A percentile compares a stretch with the other conserved stretches of the same genome.
phyloP scores from a whole-genome alignment of 2,113 vertebrate species.

The Monarcha castaneiventris region DNA sequence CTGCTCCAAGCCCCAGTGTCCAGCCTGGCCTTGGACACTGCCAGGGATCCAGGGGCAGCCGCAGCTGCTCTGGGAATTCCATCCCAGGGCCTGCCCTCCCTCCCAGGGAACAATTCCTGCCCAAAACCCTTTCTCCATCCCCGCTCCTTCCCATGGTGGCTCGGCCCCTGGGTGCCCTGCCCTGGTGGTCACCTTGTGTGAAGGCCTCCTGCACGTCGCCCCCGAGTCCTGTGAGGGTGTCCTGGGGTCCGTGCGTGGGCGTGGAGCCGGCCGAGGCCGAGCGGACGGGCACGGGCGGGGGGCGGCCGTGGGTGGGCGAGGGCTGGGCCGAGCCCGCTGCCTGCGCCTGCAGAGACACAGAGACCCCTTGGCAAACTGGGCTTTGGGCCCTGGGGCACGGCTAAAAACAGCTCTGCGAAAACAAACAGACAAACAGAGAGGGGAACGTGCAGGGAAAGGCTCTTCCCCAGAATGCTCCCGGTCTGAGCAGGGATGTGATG shows the following conservation, averaged over 20 bases:
- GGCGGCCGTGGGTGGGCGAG: constrained; percentile 86
- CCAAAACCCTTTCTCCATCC: fast-evolving
- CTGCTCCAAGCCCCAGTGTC: neutral
- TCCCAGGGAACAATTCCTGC: neutral
- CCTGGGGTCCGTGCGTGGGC: constrained; percentile 86
- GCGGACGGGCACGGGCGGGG: constrained; percentile 89
- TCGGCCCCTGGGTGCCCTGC: neutral
- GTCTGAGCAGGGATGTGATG: neutral
- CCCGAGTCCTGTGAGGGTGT: constrained; percentile 81
- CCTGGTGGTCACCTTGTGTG: constrained; percentile 79
- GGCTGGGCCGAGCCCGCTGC: constrained; percentile 86
- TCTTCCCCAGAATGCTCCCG: neutral
- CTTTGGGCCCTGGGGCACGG: neutral
- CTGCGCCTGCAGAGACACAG: constrained; percentile 76
- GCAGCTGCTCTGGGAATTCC: neutral
- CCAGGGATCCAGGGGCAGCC: no score
- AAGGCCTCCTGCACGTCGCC: constrained; percentile 90
- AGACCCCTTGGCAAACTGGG: neutral
- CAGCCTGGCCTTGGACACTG: no score
- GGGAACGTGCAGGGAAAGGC: neutral
- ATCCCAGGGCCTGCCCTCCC: neutral
- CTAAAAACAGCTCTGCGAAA: neutral
- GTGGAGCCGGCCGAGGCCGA: constrained; percentile 90
- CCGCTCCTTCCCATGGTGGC: neutral
- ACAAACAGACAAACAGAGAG: neutral